Percentiles rank a stretch among this genome's conserved stretches.
Evolutionary conservation across 2,888 invertebrate genomes (phyloP).

Genomic region (Trilocha varians): DNA sequence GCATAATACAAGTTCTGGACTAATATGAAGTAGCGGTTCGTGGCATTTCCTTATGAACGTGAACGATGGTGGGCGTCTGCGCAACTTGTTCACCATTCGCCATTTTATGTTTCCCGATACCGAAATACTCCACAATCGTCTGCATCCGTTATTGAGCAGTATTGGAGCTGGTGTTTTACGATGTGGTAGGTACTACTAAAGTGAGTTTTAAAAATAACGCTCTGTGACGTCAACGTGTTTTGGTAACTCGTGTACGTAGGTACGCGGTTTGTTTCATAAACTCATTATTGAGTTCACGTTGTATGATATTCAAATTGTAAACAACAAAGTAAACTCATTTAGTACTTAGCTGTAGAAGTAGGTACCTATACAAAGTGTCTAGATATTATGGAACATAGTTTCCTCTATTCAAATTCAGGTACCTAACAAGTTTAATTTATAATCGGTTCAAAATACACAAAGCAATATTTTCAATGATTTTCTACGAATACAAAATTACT

Average conservation of each 20-base stretch:
- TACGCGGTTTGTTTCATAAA: background rate
- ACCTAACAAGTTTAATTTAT: too few species aligned
- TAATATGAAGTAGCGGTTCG: slow-evolving; percentile 21
- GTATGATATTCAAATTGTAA: background rate
- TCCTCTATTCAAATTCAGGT: too few species aligned
- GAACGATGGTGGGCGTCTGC: slow-evolving; percentile 26
- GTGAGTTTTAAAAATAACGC: slow-evolving; percentile 1
- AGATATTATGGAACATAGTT: too few species aligned
- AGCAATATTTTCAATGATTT: too few species aligned
- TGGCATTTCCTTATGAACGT: slow-evolving; percentile 47
- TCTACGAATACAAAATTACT: too few species aligned
- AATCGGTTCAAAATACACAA: too few species aligned
- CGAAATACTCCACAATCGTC: slow-evolving; percentile 64
- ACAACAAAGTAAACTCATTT: background rate
- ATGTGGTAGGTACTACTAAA: background rate
- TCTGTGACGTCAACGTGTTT: background rate
- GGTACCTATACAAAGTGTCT: too few species aligned
- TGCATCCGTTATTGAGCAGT: slow-evolving; percentile 54
- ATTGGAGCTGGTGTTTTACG: slow-evolving; percentile 20
- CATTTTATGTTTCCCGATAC: slow-evolving; percentile 61
- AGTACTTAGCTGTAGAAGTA: too few species aligned
- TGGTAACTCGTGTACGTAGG: background rate
- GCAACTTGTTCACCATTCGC: slow-evolving; percentile 25
- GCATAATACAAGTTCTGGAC: background rate
- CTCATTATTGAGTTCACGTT: background rate